A percentile compares a stretch with the other conserved stretches of the same genome.
phyloP scores from a whole-genome alignment of 2,113 vertebrate species.

The Lethenteron camtschaticum region DNA sequence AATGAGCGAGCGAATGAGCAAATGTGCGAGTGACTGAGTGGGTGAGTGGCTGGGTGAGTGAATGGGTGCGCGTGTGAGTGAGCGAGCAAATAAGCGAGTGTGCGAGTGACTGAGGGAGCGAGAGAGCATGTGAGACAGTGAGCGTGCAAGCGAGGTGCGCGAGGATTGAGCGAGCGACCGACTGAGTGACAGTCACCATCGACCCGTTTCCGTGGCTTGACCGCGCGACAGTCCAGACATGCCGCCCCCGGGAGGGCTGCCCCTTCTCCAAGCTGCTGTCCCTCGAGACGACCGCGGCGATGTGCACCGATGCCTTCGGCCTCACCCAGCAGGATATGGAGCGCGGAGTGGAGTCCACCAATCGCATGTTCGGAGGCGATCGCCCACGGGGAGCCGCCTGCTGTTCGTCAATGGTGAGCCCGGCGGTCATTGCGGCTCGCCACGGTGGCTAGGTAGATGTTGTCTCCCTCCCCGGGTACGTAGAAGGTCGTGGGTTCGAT shows the following conservation, averaged over 20 bases:
- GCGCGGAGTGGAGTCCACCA: neutral
- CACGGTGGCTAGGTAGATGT: too few species aligned
- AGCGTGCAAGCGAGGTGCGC: neutral
- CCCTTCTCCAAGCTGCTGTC: slow-evolving; percentile 4
- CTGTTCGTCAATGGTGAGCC: neutral
- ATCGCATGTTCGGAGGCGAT: neutral
- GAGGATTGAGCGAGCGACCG: neutral
- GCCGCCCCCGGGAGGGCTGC: neutral
- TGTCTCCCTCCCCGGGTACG: too few species aligned
- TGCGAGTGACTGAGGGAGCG: neutral
- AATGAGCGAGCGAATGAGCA: neutral
- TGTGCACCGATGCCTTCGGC: neutral
- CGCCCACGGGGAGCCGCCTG: neutral
- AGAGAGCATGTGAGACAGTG: neutral
- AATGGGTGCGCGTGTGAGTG: neutral
- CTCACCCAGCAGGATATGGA: neutral
- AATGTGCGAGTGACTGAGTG: neutral
- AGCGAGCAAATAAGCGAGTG: neutral
- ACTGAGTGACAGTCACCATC: neutral
- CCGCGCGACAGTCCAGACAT: neutral
- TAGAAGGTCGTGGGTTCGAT: too few species aligned
- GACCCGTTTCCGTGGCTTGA: neutral
- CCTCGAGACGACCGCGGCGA: neutral
- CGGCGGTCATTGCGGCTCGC: too few species aligned
- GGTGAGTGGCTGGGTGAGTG: neutral